A percentile compares a stretch with the other conserved stretches of the same genome.
phyloP scores from a whole-genome alignment of 2,113 vertebrate species.

The Aphyosemion australe region DNA sequence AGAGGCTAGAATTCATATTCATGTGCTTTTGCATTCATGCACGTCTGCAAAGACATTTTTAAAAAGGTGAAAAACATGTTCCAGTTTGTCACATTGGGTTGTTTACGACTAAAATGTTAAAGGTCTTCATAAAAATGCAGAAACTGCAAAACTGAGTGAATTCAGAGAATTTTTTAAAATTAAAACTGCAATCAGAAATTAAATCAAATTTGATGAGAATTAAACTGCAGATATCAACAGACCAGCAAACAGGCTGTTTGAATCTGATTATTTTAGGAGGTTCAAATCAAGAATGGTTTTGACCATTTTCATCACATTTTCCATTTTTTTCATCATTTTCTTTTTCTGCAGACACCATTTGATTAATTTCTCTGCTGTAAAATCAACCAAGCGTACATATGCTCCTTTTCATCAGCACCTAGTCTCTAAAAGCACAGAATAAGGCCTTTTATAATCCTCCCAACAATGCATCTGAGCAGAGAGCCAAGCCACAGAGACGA shows the following conservation, averaged over 20 bases:
- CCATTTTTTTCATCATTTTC: background rate
- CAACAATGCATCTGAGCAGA: conserved; percentile 12
- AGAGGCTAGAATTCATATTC: background rate
- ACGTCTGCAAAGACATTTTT: too few species aligned
- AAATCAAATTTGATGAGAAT: conserved; percentile 4
- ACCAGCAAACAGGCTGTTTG: background rate
- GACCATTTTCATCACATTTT: background rate
- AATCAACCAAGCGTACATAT: background rate
- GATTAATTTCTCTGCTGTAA: conserved; percentile 10
- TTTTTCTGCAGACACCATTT: conserved; percentile 5
- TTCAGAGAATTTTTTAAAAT: conserved; percentile 7
- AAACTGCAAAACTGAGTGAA: background rate
- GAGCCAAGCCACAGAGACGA: background rate
- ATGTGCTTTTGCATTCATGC: too few species aligned
- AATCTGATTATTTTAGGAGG: background rate
- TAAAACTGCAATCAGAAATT: too few species aligned
- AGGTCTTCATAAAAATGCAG: background rate
- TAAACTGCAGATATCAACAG: too few species aligned
- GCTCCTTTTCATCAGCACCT: background rate
- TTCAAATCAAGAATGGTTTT: conserved; percentile 2
- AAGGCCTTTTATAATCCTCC: background rate
- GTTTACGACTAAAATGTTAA: background rate
- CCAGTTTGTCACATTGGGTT: too few species aligned
- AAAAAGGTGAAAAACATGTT: too few species aligned
- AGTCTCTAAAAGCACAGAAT: conserved; percentile 12